phyloP scores from a whole-genome alignment of 2,888 invertebrate species.

The Acanthosoma haemorrhoidale region DNA sequence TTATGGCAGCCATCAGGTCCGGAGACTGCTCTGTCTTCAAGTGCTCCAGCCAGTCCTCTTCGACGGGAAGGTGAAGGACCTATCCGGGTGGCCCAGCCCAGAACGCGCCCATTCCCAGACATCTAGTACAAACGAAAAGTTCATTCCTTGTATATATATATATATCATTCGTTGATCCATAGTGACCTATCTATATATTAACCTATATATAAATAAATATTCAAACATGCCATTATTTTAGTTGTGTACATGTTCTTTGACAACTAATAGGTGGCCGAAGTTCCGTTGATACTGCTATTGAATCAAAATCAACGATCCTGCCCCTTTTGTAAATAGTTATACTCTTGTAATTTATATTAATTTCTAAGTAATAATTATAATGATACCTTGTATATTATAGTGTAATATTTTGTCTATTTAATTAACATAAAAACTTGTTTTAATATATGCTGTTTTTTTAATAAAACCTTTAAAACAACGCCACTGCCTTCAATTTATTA shows the following conservation, averaged over 20 bases:
- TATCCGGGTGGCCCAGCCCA: not conserved
- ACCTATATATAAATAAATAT: too few species aligned
- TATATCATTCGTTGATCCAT: too few species aligned
- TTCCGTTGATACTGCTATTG: too few species aligned
- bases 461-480: not conserved
- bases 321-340: not conserved
- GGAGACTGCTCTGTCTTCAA: constrained; percentile 63
- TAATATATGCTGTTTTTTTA: not conserved
- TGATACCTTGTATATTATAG: not conserved
- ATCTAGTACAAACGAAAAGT: not conserved
- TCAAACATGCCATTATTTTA: too few species aligned
- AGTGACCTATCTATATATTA: too few species aligned
- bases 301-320: too few species aligned
- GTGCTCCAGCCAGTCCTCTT: too few species aligned
- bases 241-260: too few species aligned
- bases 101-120: not conserved
- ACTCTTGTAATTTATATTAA: not conserved
- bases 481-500: too few species aligned
- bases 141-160: not conserved
- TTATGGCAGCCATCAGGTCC: constrained; percentile 65
- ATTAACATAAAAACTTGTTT: not conserved
- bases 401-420: not conserved
- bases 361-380: not conserved
- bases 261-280: too few species aligned
- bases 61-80: not conserved